Base-by-base conservation (phyloP, 2,113 vertebrate species). In the Enhydra lutris region DNA sequence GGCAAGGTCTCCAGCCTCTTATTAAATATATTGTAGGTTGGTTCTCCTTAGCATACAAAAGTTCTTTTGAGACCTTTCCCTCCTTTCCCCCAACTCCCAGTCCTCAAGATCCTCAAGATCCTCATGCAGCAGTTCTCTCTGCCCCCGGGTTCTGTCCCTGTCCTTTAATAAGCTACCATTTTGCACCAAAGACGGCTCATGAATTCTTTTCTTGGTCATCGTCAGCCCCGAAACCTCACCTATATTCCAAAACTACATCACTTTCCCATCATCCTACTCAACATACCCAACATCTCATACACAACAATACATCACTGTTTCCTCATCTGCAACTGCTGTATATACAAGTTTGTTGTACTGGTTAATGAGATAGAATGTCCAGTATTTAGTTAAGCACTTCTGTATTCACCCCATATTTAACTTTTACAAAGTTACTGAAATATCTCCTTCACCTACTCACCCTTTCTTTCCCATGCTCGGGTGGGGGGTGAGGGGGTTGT, bases 351-450 rank as follows among this genome's bases (percentile, higher is more conserved):
- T 79, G 11, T 42, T 73, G 24, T 47, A 47, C 73, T 63, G n/a
- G 89, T 34, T 90, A 85, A 52, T 23, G 45, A 94, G 34, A 69
- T 42, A 90, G 91, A 57, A 85, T 50, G 79, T 81, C 42, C 73
- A 93, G 67, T 15, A 61, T 50, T 59, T 63, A 84, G 24, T 57
- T 61, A 89, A 21, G 63, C 14, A 92, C 50, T 59, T 63, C 39
- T 26, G 15, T 52, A 84, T 55, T 42, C 11, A 87, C 15, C 15
- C 74, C 55, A 57, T 6, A 74, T 11, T 74, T 47, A 65, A 57
- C 87, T 52, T 79, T 18, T 79, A 8, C 79, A 8, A 88, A 61
- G 50, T 39, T 67, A 52, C 55, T 45, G 8, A 59, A 93, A 73
- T 61, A 17, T 69, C 45, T 85, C 34, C 21, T 55, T n/a, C 65